Evolutionary conservation across 2,888 invertebrate genomes (phyloP).

Genomic region (Leptinotarsa juncta): DNA sequence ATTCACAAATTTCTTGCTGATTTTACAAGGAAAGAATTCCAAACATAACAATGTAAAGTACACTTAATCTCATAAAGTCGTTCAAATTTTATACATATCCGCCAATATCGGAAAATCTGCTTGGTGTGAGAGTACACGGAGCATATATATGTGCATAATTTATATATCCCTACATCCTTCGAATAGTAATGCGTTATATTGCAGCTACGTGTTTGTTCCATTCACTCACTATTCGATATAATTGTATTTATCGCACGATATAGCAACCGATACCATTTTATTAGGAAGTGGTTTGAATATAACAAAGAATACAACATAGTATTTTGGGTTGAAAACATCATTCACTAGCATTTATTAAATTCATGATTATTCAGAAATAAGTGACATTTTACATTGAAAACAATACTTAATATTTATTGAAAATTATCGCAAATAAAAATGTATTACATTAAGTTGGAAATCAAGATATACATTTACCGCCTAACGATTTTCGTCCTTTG

Average conservation of each 20-base stretch:
- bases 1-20: background rate
- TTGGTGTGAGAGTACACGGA: slow-evolving; percentile 20
- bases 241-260: background rate
- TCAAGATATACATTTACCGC: no score
- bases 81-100: slow-evolving; percentile 15
- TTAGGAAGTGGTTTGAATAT: slow-evolving; percentile 1
- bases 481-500: no score
- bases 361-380: no score
- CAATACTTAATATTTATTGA: no score
- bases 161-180: slow-evolving; percentile 18
- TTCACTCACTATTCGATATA: background rate
- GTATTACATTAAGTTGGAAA: no score
- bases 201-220: slow-evolving; percentile 17
- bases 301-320: background rate
- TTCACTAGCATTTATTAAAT: no score
- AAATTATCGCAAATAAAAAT: no score
- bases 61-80: background rate
- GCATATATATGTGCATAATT: slow-evolving; percentile 33
- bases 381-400: no score
- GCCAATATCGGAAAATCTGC: slow-evolving; percentile 28
- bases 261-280: slow-evolving; percentile 1
- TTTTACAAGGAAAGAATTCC: background rate
- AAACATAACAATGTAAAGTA: background rate
- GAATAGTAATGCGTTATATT: slow-evolving; percentile 10
- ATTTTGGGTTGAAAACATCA: no score